These are phyloP conservation scores for Erythrocebus patas DNA, from an alignment of 2,113 vertebrate genomes.

Conservation along the genomic window DNA sequence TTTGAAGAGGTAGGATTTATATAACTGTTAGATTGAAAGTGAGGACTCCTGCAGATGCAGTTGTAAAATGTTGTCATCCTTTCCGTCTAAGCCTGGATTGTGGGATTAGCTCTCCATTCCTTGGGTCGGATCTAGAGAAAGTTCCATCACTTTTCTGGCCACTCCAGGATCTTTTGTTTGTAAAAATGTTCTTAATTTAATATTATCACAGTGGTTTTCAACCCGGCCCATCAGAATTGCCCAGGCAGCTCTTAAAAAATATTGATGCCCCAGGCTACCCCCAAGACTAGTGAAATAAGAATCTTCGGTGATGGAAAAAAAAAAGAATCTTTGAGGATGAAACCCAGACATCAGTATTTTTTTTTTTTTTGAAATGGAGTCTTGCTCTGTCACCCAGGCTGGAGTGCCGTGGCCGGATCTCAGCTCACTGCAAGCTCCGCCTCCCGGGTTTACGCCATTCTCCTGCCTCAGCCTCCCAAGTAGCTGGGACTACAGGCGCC, in stretches of 20 bases:
- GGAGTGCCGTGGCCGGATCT: no score
- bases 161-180: slow-evolving; percentile 15
- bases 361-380: slow-evolving; percentile 29
- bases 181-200: slow-evolving; percentile 15
- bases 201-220: background rate
- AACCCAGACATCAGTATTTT: slow-evolving; percentile 38
- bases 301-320: slow-evolving; percentile 5
- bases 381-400: no score
- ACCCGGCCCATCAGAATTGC: background rate
- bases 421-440: no score
- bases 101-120: background rate
- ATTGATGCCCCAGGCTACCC: background rate
- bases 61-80: background rate
- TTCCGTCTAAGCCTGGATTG: background rate
- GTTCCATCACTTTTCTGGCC: background rate
- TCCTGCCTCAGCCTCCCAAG: no score
- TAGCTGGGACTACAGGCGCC: no score
- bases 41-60: background rate
- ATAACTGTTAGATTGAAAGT: background rate
- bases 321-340: background rate
- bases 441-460: no score
- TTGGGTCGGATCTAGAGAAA: background rate
- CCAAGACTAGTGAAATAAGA: background rate
- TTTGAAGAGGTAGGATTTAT: background rate
- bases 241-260: background rate